phyloP scores from a whole-genome alignment of 2,113 vertebrate species.

The Thamnaconus septentrionalis region DNA sequence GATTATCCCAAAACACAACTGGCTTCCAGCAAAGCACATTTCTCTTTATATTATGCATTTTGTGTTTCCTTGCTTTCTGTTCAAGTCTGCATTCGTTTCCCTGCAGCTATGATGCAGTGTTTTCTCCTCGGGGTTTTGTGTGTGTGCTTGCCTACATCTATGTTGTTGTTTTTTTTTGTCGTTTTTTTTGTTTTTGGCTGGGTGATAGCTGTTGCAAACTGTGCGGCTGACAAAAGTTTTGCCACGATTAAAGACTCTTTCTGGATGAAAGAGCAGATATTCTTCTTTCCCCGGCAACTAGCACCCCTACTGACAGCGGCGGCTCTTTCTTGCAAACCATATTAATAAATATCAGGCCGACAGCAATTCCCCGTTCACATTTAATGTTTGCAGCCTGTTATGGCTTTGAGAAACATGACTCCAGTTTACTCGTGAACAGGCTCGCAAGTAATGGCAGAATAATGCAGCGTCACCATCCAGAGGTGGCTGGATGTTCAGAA shows the following conservation, averaged over 20 bases:
- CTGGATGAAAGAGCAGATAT: constrained; percentile 9
- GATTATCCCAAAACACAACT: constrained; percentile 29
- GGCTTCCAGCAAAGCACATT: constrained; percentile 35
- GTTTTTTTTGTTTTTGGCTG: constrained; percentile 11
- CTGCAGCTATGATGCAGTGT: constrained; percentile 34
- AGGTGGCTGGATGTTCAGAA: no score
- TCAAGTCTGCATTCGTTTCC: constrained; percentile 36
- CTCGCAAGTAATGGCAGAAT: no score
- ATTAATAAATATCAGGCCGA: not conserved
- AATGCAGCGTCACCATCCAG: no score
- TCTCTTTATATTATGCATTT: constrained; percentile 44
- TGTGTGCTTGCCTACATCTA: constrained; percentile 49
- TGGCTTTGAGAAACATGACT: not conserved
- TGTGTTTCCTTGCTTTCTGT: constrained; percentile 48
- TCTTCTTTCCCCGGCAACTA: not conserved
- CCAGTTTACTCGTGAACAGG: no score
- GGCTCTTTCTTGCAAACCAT: not conserved
- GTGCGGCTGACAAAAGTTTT: constrained; percentile 83
- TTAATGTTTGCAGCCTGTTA: not conserved
- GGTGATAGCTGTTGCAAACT: constrained; percentile 74
- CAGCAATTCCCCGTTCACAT: not conserved
- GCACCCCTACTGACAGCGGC: not conserved
- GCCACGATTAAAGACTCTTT: constrained; percentile 77
- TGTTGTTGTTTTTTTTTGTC: constrained; percentile 59
- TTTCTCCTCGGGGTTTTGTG: constrained; percentile 55